Evolutionary conservation across 2,797 vertebrate species (phyloP), one percentile per base, ranked within the genome.

Genomic region (Balearica regulorum): DNA sequence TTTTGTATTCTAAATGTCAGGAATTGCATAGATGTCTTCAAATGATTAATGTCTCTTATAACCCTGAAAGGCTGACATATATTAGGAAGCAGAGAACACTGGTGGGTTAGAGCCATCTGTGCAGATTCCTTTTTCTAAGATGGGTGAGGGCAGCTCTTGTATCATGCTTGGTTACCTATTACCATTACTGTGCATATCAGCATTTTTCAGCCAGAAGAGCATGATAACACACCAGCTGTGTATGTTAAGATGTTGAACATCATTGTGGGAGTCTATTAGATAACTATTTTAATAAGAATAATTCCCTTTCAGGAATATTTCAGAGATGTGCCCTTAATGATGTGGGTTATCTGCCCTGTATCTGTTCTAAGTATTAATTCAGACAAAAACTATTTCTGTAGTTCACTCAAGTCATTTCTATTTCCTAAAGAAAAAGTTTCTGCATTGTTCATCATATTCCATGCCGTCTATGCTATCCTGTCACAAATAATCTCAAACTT

Each of bases 371-470:
- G 46, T 31, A 54, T 64, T 91, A 86, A 90, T 89, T 90, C 53
- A 69, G 41, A 83, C 37, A 68, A 33, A 91, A 86, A 65, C 31
- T 65, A 12, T 94, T 93, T 92, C 71, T 87, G 66, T 58, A 79
- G 53, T 87, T 92, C 78, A 48, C 55, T 91, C 62, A 94, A 95
- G 33, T 93, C 0, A 29, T 66, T 94, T 84, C 66, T 90, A 1
- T 92, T 87, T 80, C 71, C 64, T 66, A 89, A 91, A 94, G 82
- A 91, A 92, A 91, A 96, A 87, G 62, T 94, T 95, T 92, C 66
- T 77, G 16, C 55, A 68, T 92, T 96, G 62, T 94, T 95, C 93
- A 33, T 58, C 66, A 24, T 66, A 22, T 95, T 89, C 78, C 81
- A 60, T 66, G 62, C 80, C 89, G 41, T 78, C 93, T 83, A 58